Conservation (phyloP, 2,888 invertebrate species). For the Dolichopus griseipennis region DNA sequence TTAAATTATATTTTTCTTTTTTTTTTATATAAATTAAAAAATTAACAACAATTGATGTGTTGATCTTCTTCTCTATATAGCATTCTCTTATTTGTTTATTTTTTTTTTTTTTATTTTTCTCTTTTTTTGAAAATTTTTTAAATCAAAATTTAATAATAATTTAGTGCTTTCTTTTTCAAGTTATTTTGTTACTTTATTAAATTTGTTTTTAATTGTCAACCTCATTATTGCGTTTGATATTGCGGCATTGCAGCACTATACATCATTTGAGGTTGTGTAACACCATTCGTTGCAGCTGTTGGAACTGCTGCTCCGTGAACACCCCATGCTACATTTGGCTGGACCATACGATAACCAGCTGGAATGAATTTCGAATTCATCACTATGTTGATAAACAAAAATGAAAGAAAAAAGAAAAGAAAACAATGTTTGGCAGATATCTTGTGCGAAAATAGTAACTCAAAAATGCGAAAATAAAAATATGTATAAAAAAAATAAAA, state of each 20-base stretch:
- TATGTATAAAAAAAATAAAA: conserved; percentile 2
- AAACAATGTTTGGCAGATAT: conserved; percentile 18
- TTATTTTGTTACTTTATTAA: not conserved
- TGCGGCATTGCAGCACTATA: conserved; percentile 65
- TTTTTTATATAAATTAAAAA: conserved; percentile 6
- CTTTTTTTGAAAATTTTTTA: not conserved
- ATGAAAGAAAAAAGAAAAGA: conserved; percentile 15
- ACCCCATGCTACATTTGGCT: conserved; percentile 47
- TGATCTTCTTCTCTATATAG: conserved; percentile 4
- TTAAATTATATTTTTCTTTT: conserved; percentile 1
- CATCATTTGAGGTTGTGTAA: conserved; percentile 51
- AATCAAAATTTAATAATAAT: conserved; percentile 4
- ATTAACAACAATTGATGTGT: conserved; percentile 2
- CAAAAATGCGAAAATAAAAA: not conserved
- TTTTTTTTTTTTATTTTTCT: conserved; percentile 1
- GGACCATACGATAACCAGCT: conserved; percentile 56
- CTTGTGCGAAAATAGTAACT: not conserved
- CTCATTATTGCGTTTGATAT: conserved; percentile 69
- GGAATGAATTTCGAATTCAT: conserved; percentile 20
- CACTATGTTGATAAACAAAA: conserved; percentile 19
- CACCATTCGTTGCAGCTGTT: conserved; percentile 47
- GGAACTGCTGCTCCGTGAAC: conserved; percentile 48
- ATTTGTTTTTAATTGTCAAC: conserved; percentile 20
- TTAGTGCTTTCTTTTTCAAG: not conserved
- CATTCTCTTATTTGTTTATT: conserved; percentile 1